Evolutionary conservation across 2,113 vertebrate genomes (phyloP).

Genomic region (human): GRCh38 chr5:1080001-1080500

Average conservation of each 20-base stretch:
- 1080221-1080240: neutral
- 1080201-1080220: no score
- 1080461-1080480: fast-evolving
- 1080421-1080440: no score
- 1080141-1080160: neutral
- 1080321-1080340: no score
- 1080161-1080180: no score
- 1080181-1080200: no score
- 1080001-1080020: fast-evolving
- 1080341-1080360: no score
- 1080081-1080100: fast-evolving
- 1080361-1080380: neutral
- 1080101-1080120: neutral
- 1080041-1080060: neutral
- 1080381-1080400: neutral
- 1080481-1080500: neutral
- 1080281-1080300: no score
- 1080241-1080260: neutral
- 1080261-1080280: no score
- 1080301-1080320: no score
- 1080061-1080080: fast-evolving
- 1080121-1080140: no score
- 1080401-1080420: neutral
- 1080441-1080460: neutral
- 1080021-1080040: fast-evolving